Evolutionary conservation across 2,797 vertebrate species (phyloP).

Genomic region (Hylomyscus alleni): DNA sequence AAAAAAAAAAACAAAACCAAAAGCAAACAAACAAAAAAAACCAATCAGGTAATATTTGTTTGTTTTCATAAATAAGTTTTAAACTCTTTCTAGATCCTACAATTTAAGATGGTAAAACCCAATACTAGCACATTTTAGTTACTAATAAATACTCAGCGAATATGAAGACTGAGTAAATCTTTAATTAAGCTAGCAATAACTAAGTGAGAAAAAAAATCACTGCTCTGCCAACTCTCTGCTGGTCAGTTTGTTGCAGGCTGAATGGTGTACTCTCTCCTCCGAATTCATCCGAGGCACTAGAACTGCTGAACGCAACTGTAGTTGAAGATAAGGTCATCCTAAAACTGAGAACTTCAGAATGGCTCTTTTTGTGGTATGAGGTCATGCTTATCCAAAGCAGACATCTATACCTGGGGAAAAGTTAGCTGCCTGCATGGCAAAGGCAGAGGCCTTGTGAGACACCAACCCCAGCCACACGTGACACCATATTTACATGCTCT

Average conservation of each 20-base stretch:
- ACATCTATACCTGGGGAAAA: neutral
- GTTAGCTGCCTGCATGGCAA: neutral
- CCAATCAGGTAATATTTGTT: neutral
- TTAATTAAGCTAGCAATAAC: constrained; percentile 19
- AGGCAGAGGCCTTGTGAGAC: neutral
- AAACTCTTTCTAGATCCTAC: neutral
- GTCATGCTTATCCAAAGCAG: neutral
- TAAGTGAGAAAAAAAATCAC: neutral
- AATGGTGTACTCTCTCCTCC: neutral
- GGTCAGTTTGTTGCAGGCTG: neutral
- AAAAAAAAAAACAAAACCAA: neutral
- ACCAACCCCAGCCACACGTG: neutral
- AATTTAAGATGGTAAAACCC: constrained; percentile 63
- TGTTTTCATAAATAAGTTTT: constrained; percentile 40
- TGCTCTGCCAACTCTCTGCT: neutral
- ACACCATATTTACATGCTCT: neutral
- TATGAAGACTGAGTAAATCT: constrained; percentile 28
- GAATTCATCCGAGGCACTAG: neutral
- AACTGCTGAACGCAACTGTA: neutral
- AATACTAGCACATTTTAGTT: constrained; percentile 51
- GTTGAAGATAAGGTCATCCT: neutral
- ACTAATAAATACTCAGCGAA: constrained; percentile 57
- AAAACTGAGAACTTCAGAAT: neutral
- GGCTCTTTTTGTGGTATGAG: neutral
- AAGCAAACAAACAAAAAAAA: neutral